Evolutionary conservation across 1,140 invertebrate species (phyloP), one percentile per base, ranked within the genome.

Genomic region (Aradophagus sp.): DNA sequence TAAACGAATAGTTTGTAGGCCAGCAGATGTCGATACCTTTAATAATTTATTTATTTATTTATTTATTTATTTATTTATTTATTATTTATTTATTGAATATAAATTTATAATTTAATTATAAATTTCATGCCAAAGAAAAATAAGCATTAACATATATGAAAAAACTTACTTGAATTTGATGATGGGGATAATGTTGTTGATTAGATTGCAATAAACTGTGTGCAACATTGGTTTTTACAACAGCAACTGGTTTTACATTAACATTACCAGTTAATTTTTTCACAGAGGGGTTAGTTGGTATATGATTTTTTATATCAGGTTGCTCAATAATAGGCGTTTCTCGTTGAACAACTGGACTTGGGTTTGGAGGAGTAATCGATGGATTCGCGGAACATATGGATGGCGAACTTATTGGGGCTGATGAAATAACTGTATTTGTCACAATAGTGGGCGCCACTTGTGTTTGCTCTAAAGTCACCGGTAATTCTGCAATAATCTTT

Each of bases 1-100:
- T n/a, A 88, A 63, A 35, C 86, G 78, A 31, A 88, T 88, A 0
- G 87, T 88, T 56, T 88, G 87, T 8, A 88, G 58, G 11, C 86
- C 87, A 6, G 84, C 85, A 0, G 84, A 87, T 2, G 86, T 88
- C 10, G 86, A 87, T 8, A 86, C 73, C 67, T 71, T 69, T 2
- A 29, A n/a, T n/a, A n/a, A n/a, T n/a, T n/a, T n/a, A n/a, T n/a
- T n/a, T n/a, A n/a, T n/a, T n/a, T n/a, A n/a, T n/a, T n/a, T n/a
- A n/a, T n/a, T n/a, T n/a, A n/a, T n/a, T n/a, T n/a, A n/a, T n/a
- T n/a, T n/a, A n/a, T n/a, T n/a, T n/a, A n/a, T n/a, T n/a, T n/a
- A n/a, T n/a, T n/a, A n/a, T n/a, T n/a, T n/a, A n/a, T n/a, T n/a
- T n/a, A n/a, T n/a, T n/a, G n/a, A n/a, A n/a, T n/a, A n/a, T n/a